Conservation (phyloP, 2,797 vertebrate genomes). For the Xyrichtys novacula region DNA sequence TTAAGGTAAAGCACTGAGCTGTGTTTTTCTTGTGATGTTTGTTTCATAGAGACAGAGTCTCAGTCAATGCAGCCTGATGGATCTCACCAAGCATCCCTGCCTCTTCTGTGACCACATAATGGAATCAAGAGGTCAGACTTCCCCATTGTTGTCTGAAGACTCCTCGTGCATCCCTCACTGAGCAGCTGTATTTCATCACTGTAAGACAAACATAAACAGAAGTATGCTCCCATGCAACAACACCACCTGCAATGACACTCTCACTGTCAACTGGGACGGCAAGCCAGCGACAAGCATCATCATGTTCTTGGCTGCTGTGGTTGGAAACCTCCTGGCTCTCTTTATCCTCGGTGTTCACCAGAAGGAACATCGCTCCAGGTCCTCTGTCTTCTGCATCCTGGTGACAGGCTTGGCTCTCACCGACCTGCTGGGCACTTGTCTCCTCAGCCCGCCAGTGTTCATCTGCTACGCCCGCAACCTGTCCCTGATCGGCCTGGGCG, state of each 20-base stretch:
- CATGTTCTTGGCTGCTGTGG: conserved; percentile 90
- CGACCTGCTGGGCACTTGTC: conserved; percentile 91
- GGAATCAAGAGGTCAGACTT: conserved; percentile 32
- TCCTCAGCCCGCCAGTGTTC: conserved; percentile 91
- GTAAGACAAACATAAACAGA: conserved; percentile 27
- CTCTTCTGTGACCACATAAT: conserved; percentile 18
- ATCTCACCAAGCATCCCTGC: background rate
- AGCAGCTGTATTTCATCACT: background rate
- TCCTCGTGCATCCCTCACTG: conserved; percentile 17
- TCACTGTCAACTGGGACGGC: conserved; percentile 60
- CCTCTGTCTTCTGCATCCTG: conserved; percentile 90
- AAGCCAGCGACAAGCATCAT: conserved; percentile 82
- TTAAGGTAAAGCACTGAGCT: background rate
- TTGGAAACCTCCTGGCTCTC: conserved; percentile 90
- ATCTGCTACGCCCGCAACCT: conserved; percentile 85
- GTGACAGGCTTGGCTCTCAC: conserved; percentile 91
- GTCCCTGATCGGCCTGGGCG: conserved; percentile 81
- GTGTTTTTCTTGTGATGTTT: background rate
- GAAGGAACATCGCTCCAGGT: conserved; percentile 82
- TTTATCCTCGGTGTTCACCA: conserved; percentile 88
- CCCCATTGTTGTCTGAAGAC: conserved; percentile 7
- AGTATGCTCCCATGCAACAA: conserved; percentile 73
- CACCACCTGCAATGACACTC: conserved; percentile 43
- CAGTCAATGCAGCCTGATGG: conserved; percentile 31
- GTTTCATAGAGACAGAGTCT: background rate